Base-by-base conservation (phyloP, 2,888 invertebrate genomes). In the Coelogynopora nodosa region DNA sequence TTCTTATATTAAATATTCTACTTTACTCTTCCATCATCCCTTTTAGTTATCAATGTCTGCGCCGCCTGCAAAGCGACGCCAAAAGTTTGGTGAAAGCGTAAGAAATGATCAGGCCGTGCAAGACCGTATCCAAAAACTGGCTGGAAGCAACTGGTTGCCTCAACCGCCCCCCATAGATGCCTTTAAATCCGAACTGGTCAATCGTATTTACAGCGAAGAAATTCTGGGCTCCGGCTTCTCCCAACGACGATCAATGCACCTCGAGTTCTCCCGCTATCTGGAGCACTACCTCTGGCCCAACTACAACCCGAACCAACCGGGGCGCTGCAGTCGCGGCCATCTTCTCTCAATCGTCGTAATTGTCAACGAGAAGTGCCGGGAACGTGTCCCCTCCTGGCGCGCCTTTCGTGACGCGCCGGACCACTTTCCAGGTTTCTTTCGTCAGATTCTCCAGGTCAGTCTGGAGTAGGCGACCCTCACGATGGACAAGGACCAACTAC, bases 261-360 rank as follows among this genome's bases (percentile, higher is more conserved):
- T 98, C 87, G 98, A 98, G 92, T 97, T 97, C 92, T 81, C 89
- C 88, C 98, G 98, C 90, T 99, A 98, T 92, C 92, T 99, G 89
- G 99, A 99, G 92, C 96, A 96, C 90, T 98, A 96, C 92, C 92
- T 99, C 85, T 99, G 98, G 99, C 97, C 97, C 0, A 96, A 98
- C 92, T 99, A 96, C 92, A 93, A 93, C 86, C 93, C 94, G 0
- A 94, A 94, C n/a, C 92, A 93, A 88, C 89, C 90, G 90, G 85
- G 88, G 82, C 94, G 96, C 0, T n/a, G n/a, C n/a, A n/a, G n/a
- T n/a, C n/a, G n/a, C n/a, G 94, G 95, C 0, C 94, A 95, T 89
- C 94, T 97, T 90, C 94, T 99, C 94, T 97, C 98, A 0, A 96
- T 99, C 88, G 95, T 97, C n/a, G 95, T 96, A 0, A 97, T 99